Base-by-base conservation (phyloP, 2,888 invertebrate species). In the Dexiosoma caninum region DNA sequence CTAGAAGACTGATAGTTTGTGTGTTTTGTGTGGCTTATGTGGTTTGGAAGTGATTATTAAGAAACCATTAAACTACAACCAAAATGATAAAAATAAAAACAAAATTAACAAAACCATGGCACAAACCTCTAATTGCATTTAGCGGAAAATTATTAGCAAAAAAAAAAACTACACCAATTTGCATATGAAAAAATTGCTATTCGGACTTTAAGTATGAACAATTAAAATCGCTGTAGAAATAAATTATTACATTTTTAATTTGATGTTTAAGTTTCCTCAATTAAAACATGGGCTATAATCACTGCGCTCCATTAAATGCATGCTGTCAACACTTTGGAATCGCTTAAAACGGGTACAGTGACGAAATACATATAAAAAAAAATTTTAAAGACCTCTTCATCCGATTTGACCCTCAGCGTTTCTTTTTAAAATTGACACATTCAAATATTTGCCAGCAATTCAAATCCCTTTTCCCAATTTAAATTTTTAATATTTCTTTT, bases 361-460 rank as follows among this genome's bases (percentile, higher is more conserved):
- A n/a, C n/a, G n/a, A n/a, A n/a, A n/a, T 12, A 12, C 2, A 21
- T 12, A 14, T 14, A 12, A 14, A 37, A 21, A 57, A 23, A n/a
- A n/a, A n/a, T n/a, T n/a, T n/a, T n/a, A n/a, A n/a, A n/a, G n/a
- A n/a, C 14, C 12, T 2, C 21, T 14, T 49, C 35, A 49, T 19
- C n/a, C 10, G 30, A 16, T 19, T 40, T 42, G 19, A 62, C 49
- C 2, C 42, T 42, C 49, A 62, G 32, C 14, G 51, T 32, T 42
- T 16, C 14, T 16, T 21, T n/a, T 30, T 53, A 53, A 71, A 21
- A 74, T 74, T 74, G 74, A 74, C 57, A 66, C 27, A 46, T 46
- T 55, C 19, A 62, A 62, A 35, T 62, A 62, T 72, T 72, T 72
- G 53, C 62, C 53, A 74, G 35, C 71, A 42, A 42, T 53, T 72